Evolutionary conservation across 1,140 invertebrate species (phyloP).

Genomic region (Physella acuta): DNA sequence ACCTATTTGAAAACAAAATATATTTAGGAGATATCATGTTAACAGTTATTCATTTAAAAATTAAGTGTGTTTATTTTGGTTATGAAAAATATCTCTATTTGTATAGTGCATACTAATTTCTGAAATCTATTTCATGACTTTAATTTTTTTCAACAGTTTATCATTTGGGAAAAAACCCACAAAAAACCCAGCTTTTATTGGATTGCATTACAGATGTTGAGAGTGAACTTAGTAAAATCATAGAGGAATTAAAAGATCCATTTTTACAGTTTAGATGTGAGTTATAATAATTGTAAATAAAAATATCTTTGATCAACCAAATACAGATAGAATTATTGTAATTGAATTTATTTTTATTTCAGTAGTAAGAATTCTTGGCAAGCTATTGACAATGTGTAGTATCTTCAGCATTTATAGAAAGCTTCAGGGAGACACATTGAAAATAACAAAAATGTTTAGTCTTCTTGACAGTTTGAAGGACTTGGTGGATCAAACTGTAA

Average conservation of each 20-base stretch:
- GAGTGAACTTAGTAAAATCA: not conserved
- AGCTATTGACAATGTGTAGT: not conserved
- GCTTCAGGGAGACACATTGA: not conserved
- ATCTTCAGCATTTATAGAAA: conserved; percentile 10
- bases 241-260: not conserved
- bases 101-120: too few relatives aligned
- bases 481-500: not conserved
- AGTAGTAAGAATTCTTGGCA: conserved; percentile 1
- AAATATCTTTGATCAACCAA: not conserved
- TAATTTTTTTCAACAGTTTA: too few relatives aligned
- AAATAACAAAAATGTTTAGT: not conserved
- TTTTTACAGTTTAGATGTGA: conserved; percentile 9
- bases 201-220: conserved; percentile 3
- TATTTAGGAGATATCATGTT: too few relatives aligned
- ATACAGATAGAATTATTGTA: not conserved
- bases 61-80: too few relatives aligned
- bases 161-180: too few relatives aligned
- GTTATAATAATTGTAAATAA: not conserved
- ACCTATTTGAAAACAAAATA: too few relatives aligned
- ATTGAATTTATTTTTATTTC: not conserved
- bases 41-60: too few relatives aligned
- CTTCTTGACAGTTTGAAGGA: not conserved
- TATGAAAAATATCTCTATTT: too few relatives aligned
- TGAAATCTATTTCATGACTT: too few relatives aligned
- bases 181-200: too few relatives aligned